These are phyloP conservation scores for Antheraea yamamai DNA, from an alignment of 2,888 invertebrate genomes.

Conservation along the genomic window DNA sequence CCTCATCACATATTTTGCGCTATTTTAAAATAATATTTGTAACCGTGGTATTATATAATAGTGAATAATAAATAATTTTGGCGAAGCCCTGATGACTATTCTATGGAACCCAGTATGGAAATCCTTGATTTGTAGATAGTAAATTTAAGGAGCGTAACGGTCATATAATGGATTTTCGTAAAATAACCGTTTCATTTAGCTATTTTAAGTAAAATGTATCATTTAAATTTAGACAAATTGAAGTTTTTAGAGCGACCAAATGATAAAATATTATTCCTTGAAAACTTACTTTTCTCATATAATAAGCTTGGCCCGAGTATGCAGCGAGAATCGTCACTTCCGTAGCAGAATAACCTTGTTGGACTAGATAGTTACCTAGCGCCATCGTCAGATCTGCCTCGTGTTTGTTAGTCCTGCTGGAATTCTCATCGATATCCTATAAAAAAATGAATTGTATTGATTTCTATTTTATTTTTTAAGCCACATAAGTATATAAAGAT, in stretches of 20 bases:
- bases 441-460: conserved; percentile 6
- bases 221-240: not conserved
- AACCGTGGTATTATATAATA: no score
- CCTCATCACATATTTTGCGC: no score
- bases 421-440: conserved; percentile 62
- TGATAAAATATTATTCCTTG: not conserved
- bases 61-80: no score
- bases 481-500: not conserved
- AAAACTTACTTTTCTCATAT: conserved; percentile 72
- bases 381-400: conserved; percentile 84
- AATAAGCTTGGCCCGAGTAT: conserved; percentile 87
- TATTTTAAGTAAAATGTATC: not conserved
- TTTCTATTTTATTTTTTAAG: not conserved
- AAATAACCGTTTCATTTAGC: not conserved
- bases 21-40: no score
- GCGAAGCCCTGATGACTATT: no score
- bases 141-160: no score
- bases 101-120: no score
- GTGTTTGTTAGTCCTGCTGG: conserved; percentile 82
- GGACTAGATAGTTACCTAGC: conserved; percentile 84
- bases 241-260: not conserved
- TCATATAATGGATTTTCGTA: not conserved
- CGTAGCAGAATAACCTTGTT: conserved; percentile 83
- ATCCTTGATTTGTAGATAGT: no score
- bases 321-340: conserved; percentile 88